Percentiles rank a stretch among this genome's conserved stretches.
These are phyloP conservation scores for Arion vulgaris DNA, from an alignment of 1,140 invertebrate genomes.

Conservation along the genomic window DNA sequence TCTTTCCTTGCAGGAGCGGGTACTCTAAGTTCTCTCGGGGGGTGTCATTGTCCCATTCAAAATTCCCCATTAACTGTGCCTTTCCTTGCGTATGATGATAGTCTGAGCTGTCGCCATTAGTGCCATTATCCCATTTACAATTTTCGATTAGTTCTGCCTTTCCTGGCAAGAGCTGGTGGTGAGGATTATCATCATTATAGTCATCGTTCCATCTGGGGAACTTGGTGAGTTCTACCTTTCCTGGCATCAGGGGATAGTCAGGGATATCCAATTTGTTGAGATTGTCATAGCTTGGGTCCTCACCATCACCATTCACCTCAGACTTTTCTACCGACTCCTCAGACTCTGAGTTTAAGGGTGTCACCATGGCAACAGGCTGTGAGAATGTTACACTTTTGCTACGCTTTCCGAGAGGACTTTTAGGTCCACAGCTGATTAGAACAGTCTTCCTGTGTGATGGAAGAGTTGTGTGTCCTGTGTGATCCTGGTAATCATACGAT, in stretches of 20 bases:
- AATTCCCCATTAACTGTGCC: no score
- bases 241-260: conserved; percentile 7
- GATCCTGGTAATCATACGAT: conserved; percentile 31
- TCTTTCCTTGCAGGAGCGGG: no score
- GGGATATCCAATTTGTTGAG: conserved; percentile 43
- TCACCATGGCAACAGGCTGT: conserved; percentile 65
- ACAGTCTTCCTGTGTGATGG: conserved; percentile 40
- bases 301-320: neutral
- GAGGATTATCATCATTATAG: conserved; percentile 9
- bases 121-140: no score
- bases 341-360: conserved; percentile 62
- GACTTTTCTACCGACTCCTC: conserved; percentile 55
- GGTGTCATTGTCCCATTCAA: no score
- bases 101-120: no score
- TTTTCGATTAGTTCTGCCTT: no score
- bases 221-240: neutral
- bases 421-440: conserved; percentile 42
- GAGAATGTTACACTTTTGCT: conserved; percentile 66
- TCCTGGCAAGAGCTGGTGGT: no score
- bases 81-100: no score
- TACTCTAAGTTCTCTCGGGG: no score
- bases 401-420: conserved; percentile 45
- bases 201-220: conserved; percentile 23
- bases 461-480: conserved; percentile 49
- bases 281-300: conserved; percentile 44